Evolutionary conservation across 2,113 vertebrate species (phyloP).

Genomic region (Sialia sialis): DNA sequence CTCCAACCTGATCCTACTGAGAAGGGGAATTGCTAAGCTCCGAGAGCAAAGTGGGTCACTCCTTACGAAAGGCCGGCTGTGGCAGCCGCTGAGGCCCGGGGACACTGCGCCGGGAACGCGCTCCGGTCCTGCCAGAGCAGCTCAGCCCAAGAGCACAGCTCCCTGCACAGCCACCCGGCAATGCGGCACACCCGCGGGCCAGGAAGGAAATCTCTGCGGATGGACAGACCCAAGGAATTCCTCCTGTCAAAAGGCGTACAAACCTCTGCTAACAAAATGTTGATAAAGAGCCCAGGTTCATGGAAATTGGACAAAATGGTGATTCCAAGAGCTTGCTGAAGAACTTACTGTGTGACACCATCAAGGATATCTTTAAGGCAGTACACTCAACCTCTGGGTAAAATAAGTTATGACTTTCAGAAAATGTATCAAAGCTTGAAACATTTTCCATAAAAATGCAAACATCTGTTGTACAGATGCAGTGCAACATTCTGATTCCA

Average conservation of each 20-base stretch:
- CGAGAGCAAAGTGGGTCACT: neutral
- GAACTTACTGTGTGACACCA: neutral
- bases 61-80: accelerated
- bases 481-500: neutral
- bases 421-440: neutral
- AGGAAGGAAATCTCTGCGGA: no score
- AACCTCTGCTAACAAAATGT: neutral
- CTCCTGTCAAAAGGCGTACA: neutral
- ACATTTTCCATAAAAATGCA: neutral
- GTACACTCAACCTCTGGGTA: neutral
- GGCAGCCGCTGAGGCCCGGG: neutral
- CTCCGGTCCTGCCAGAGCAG: no score
- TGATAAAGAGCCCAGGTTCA: neutral
- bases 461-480: neutral
- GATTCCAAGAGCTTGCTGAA: neutral
- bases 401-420: neutral
- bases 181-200: no score
- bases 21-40: neutral
- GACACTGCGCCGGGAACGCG: no score
- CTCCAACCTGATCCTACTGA: neutral
- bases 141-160: no score
- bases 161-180: no score
- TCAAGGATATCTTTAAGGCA: neutral
- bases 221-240: accelerated
- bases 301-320: neutral